Conservation (phyloP, 2,888 invertebrate species). For the Parnassius apollo region DNA sequence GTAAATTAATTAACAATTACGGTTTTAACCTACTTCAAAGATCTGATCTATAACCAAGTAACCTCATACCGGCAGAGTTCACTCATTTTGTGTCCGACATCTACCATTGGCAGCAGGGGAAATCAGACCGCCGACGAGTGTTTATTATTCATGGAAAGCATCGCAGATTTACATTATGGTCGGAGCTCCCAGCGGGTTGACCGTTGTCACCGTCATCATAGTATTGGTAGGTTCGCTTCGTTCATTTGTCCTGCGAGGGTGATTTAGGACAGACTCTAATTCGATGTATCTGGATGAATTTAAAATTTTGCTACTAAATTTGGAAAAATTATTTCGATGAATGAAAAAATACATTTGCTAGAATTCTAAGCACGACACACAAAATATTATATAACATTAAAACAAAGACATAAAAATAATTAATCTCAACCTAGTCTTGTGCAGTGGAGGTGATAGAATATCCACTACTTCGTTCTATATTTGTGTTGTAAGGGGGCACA, state of each 20-base stretch:
- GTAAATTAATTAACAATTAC: no score
- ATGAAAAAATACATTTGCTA: no score
- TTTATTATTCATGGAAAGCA: slow-evolving; percentile 57
- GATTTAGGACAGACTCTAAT: slow-evolving; percentile 12
- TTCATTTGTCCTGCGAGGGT: slow-evolving; percentile 8
- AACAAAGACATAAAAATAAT: no score
- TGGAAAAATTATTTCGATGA: not conserved
- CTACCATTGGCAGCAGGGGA: slow-evolving; percentile 53
- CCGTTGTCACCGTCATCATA: slow-evolving; percentile 15
- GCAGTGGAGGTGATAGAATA: no score
- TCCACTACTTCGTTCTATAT: no score
- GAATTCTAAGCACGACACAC: no score
- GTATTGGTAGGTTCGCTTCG: not conserved
- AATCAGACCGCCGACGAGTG: slow-evolving; percentile 48
- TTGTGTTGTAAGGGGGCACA: no score
- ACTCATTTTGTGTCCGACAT: slow-evolving; percentile 34
- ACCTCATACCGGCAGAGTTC: slow-evolving; percentile 26
- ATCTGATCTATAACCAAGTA: not conserved
- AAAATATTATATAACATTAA: no score
- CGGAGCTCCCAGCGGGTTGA: slow-evolving; percentile 1
- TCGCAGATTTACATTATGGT: slow-evolving; percentile 21
- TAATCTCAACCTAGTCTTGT: no score
- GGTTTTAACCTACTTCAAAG: no score
- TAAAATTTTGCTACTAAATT: not conserved
- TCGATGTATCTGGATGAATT: slow-evolving; percentile 4